Percentiles rank a stretch among this genome's conserved stretches.
These are phyloP conservation scores for Abrostola triplasia DNA, from an alignment of 2,888 invertebrate genomes.

Conservation along the genomic window DNA sequence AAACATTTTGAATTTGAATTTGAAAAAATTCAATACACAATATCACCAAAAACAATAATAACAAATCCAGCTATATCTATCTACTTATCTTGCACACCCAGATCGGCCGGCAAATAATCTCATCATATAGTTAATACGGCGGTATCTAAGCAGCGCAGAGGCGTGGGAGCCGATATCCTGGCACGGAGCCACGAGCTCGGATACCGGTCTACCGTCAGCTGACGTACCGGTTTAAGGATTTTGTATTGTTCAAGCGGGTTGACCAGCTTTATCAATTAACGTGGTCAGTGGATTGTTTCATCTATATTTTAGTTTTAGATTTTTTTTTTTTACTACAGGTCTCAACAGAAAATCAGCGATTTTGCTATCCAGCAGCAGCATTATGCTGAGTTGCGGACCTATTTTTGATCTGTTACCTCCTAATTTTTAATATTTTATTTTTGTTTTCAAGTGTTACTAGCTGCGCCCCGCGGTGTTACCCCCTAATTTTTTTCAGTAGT, in stretches of 20 bases:
- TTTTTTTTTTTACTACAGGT: too few relatives aligned
- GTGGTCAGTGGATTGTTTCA: background rate
- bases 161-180: slow-evolving; percentile 44
- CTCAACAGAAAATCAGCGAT: too few relatives aligned
- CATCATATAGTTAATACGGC: slow-evolving; percentile 38
- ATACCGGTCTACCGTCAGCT: slow-evolving; percentile 24
- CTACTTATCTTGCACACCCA: background rate
- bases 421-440: too few relatives aligned
- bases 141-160: slow-evolving; percentile 38
- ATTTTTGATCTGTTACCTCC: too few relatives aligned
- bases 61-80: background rate
- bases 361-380: too few relatives aligned
- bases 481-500: too few relatives aligned
- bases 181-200: slow-evolving; percentile 32
- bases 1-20: too few relatives aligned
- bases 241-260: slow-evolving; percentile 20
- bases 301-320: too few relatives aligned
- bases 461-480: too few relatives aligned
- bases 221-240: slow-evolving; percentile 29
- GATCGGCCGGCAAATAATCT: slow-evolving; percentile 40
- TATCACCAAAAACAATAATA: background rate
- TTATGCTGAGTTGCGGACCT: too few relatives aligned
- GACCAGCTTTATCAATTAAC: background rate
- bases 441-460: too few relatives aligned
- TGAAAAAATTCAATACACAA: background rate